A percentile compares a stretch with the other conserved stretches of the same genome.
These are phyloP conservation scores for Microdon myrmicae DNA, from an alignment of 2,888 invertebrate species.

Conservation along the genomic window DNA sequence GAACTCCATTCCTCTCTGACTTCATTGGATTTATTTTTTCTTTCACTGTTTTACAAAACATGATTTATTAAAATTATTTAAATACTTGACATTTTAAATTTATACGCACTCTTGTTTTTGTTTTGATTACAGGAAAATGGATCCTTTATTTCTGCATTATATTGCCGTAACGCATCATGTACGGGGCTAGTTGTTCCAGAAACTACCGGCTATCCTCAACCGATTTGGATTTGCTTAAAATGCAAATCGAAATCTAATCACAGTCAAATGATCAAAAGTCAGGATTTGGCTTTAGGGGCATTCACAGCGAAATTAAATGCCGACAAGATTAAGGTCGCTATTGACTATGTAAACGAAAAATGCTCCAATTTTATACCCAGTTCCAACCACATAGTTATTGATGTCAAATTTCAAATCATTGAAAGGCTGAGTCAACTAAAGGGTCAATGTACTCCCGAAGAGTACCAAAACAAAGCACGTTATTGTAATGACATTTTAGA, in stretches of 20 bases:
- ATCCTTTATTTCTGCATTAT: conserved; percentile 62
- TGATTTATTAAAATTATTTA: too few species aligned
- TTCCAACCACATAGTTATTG: conserved; percentile 63
- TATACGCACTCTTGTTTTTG: too few species aligned
- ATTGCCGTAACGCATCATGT: conserved; percentile 68
- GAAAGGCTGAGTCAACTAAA: conserved; percentile 55
- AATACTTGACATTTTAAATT: too few species aligned
- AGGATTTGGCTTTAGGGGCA: conserved; percentile 63
- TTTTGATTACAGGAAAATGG: conserved; percentile 61
- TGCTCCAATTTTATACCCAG: conserved; percentile 62
- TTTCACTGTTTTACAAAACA: too few species aligned
- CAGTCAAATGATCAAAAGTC: conserved; percentile 62
- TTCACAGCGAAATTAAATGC: conserved; percentile 63
- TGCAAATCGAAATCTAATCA: conserved; percentile 68
- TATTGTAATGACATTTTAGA: conserved; percentile 63
- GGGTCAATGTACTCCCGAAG: conserved; percentile 58
- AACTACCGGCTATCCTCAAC: conserved; percentile 70
- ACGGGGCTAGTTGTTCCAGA: conserved; percentile 68
- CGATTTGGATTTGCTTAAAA: conserved; percentile 75
- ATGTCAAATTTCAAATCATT: conserved; percentile 63
- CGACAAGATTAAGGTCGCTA: conserved; percentile 58
- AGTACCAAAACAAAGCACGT: conserved; percentile 57
- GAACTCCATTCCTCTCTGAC: too few species aligned
- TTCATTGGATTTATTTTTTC: too few species aligned
- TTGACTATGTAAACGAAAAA: conserved; percentile 63